phyloP scores from a whole-genome alignment of 2,888 invertebrate species.

The Melieria crassipennis region DNA sequence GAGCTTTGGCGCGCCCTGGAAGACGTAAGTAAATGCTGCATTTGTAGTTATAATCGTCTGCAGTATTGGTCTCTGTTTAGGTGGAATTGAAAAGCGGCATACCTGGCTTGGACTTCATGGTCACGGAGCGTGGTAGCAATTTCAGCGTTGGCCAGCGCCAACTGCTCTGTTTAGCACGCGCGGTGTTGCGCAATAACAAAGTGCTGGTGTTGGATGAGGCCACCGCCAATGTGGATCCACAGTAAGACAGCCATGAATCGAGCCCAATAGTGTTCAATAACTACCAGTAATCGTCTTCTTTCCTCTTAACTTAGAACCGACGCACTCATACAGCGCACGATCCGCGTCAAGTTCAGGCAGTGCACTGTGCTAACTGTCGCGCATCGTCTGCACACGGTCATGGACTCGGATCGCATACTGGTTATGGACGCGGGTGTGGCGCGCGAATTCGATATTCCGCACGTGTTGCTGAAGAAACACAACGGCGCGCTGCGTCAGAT shows the following conservation, averaged over 20 bases:
- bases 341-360: constrained; percentile 79
- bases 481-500: constrained; percentile 74
- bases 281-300: constrained; percentile 42
- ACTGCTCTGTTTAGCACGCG: constrained; percentile 74
- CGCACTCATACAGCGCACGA: constrained; percentile 84
- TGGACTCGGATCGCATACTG: constrained; percentile 89
- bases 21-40: constrained; percentile 48
- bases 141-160: constrained; percentile 77
- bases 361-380: constrained; percentile 93
- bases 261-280: background rate
- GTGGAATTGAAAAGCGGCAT: constrained; percentile 70
- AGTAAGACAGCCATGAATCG: constrained; percentile 60
- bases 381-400: constrained; percentile 90
- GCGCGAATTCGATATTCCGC: constrained; percentile 78
- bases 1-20: constrained; percentile 62
- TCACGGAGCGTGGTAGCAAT: constrained; percentile 70
- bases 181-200: constrained; percentile 72
- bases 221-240: constrained; percentile 75
- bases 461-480: constrained; percentile 71
- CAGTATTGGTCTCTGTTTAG: constrained; percentile 45
- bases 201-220: constrained; percentile 76
- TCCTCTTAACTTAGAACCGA: constrained; percentile 72
- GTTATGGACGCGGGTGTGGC: constrained; percentile 86
- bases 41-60: background rate
- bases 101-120: constrained; percentile 68